Evolutionary conservation across 2,888 invertebrate genomes (phyloP).

Genomic region (Netelia melanura): DNA sequence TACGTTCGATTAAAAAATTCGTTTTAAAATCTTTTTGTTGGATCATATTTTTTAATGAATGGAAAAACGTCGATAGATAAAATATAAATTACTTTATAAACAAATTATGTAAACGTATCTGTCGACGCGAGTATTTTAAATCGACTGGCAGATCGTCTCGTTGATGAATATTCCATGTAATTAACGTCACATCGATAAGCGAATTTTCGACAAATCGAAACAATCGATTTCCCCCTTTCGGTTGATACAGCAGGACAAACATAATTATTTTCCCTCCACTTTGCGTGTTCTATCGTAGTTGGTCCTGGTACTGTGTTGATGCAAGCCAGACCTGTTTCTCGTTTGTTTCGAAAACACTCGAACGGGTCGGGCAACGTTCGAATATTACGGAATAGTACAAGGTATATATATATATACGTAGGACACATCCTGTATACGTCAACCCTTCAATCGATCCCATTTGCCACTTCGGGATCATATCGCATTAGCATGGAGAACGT

Average conservation of each 20-base stretch:
- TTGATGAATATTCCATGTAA: neutral
- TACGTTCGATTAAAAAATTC: neutral
- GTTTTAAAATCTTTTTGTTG: constrained; percentile 1
- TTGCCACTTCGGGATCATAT: constrained; percentile 48
- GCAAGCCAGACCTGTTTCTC: constrained; percentile 1
- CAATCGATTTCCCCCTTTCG: constrained; percentile 3
- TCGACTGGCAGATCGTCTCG: no score
- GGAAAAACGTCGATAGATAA: constrained; percentile 15
- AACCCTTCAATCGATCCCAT: constrained; percentile 56
- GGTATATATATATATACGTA: no score
- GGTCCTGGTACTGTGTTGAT: neutral
- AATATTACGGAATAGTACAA: constrained; percentile 20
- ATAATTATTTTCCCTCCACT: constrained; percentile 32
- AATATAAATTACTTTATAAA: no score
- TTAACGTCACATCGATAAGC: constrained; percentile 6
- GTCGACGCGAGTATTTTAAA: no score
- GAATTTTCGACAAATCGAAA: constrained; percentile 19
- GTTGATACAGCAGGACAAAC: constrained; percentile 13
- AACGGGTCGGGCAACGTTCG: constrained; percentile 46
- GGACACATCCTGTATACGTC: constrained; percentile 24
- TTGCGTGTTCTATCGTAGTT: neutral
- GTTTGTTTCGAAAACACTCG: constrained; percentile 44
- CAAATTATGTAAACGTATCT: no score
- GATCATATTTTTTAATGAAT: constrained; percentile 2
- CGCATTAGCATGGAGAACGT: neutral